These are phyloP conservation scores for Notocelia uddmanniana DNA, from an alignment of 2,888 invertebrate genomes.

Conservation along the genomic window DNA sequence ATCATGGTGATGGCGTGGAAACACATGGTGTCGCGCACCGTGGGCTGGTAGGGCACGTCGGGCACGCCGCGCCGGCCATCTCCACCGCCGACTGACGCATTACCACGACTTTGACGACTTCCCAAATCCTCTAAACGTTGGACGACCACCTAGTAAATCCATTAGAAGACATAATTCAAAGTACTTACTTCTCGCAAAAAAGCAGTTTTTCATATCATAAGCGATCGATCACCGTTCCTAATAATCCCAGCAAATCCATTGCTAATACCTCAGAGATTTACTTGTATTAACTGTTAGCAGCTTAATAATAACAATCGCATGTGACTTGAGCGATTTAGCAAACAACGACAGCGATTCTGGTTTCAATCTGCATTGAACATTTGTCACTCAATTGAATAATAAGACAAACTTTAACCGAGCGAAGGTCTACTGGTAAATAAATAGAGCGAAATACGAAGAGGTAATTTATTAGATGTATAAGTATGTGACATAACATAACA, in stretches of 20 bases:
- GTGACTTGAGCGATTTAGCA: conserved; percentile 20
- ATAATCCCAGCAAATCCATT: not conserved
- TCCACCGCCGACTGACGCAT: conserved; percentile 87
- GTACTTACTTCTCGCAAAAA: not conserved
- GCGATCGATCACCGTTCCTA: too few relatives aligned
- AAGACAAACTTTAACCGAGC: conserved; percentile 25
- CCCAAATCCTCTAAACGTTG: conserved; percentile 86
- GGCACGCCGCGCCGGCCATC: conserved; percentile 77
- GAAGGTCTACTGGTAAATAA: conserved; percentile 9
- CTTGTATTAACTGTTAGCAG: conserved; percentile 3
- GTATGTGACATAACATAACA: too few relatives aligned
- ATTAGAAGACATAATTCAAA: not conserved
- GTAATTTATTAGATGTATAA: too few relatives aligned
- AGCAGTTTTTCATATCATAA: not conserved
- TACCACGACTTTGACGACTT: conserved; percentile 60
- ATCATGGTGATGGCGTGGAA: conserved; percentile 98
- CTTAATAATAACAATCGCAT: conserved; percentile 22
- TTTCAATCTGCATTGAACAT: conserved; percentile 29
- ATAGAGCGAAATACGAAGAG: conserved; percentile 7
- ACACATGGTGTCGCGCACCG: conserved; percentile 95
- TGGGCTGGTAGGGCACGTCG: conserved; percentile 93
- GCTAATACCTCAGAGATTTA: not conserved
- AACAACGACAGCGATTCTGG: conserved; percentile 26
- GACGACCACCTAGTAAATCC: conserved; percentile 74
- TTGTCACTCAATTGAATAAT: conserved; percentile 40